Conservation (phyloP, 2,888 invertebrate species). For the Megalurothrips usitatus region DNA sequence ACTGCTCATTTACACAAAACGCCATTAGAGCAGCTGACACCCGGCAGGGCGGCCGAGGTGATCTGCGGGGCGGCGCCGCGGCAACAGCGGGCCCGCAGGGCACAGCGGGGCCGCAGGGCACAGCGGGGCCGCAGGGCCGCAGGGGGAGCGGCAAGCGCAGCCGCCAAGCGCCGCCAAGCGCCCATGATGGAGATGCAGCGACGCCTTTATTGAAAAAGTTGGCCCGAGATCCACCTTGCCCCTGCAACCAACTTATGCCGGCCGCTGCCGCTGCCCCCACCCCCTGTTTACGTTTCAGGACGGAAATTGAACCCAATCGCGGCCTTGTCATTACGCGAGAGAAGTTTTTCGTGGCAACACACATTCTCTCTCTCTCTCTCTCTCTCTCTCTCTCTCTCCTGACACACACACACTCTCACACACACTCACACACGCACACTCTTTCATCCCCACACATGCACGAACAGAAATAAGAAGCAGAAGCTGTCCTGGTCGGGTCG, state of each 20-base stretch:
- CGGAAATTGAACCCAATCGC: slow-evolving; percentile 2
- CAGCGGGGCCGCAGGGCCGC: not conserved
- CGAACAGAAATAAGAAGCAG: too few species aligned
- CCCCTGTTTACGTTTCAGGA: not conserved
- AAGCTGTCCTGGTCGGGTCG: not conserved
- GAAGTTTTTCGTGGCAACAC: too few species aligned
- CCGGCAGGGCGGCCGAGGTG: too few species aligned
- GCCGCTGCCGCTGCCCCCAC: not conserved
- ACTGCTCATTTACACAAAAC: not conserved
- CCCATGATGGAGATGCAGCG: not conserved
- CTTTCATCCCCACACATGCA: not conserved
- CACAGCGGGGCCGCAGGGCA: not conserved
- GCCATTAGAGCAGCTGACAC: not conserved
- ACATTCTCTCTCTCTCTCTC: too few species aligned
- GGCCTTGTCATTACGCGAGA: too few species aligned
- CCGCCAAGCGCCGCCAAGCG: too few species aligned
- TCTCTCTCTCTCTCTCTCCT: too few species aligned
- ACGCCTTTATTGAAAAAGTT: slow-evolving; percentile 1
- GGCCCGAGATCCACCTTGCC: not conserved
- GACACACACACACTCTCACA: not conserved
- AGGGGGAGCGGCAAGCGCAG: too few species aligned
- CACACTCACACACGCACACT: not conserved
- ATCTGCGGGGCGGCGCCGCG: too few species aligned
- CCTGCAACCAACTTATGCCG: not conserved
- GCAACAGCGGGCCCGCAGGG: too few species aligned